Conservation (phyloP, 2,888 invertebrate species). For the Eilema griseolum region DNA sequence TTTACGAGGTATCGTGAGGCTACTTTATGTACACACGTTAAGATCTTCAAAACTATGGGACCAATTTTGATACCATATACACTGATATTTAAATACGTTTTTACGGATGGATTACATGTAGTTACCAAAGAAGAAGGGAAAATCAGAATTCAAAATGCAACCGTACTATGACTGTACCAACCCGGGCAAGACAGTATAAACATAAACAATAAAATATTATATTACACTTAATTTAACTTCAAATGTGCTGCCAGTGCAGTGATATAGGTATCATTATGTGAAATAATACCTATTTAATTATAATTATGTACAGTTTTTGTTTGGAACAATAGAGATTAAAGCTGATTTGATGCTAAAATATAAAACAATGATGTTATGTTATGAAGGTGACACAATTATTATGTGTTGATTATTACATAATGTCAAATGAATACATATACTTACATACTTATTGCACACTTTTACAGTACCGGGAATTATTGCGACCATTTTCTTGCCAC, state of each 20-base stretch:
- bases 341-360: constrained; percentile 48
- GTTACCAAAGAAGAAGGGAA: not conserved
- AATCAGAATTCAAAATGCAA: not conserved
- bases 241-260: constrained; percentile 34
- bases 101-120: not conserved
- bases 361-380: constrained; percentile 58
- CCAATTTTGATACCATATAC: not conserved
- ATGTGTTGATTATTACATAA: constrained; percentile 51
- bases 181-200: not conserved
- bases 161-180: not conserved
- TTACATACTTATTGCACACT: constrained; percentile 27
- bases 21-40: too few species aligned
- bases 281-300: constrained; percentile 39
- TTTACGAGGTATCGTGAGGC: too few species aligned
- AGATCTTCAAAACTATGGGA: too few species aligned
- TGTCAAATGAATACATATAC: constrained; percentile 36
- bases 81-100: not conserved
- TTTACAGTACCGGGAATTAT: constrained; percentile 35
- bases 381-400: constrained; percentile 56
- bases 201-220: not conserved
- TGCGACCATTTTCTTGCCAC: constrained; percentile 8
- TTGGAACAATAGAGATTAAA: constrained; percentile 51
- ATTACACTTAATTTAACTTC: constrained; percentile 21
- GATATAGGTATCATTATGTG: constrained; percentile 26
- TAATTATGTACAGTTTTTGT: constrained; percentile 49